Percentiles rank a stretch among this genome's conserved stretches.
Evolutionary conservation across 2,113 vertebrate species (phyloP).

Genomic region (Odocoileus hemionus): DNA sequence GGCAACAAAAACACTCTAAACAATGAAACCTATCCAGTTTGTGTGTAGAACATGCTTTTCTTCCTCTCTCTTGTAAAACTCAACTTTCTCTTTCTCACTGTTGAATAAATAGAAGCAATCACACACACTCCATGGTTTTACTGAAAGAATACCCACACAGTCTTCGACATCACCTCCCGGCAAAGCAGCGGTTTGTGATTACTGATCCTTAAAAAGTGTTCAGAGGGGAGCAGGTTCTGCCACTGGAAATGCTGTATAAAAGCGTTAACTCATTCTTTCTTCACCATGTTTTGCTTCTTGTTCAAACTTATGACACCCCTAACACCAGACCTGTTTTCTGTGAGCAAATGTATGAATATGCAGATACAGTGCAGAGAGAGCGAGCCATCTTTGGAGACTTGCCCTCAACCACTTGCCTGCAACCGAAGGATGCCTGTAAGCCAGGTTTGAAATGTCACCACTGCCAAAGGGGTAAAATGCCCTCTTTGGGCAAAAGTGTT

Average conservation of each 20-base stretch:
- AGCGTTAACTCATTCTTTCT: not conserved
- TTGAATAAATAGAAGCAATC: not conserved
- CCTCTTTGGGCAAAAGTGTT: not conserved
- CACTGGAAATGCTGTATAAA: not conserved
- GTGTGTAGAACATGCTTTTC: not conserved
- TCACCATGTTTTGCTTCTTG: not conserved
- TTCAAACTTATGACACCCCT: not conserved
- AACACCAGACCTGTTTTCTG: rapidly evolving
- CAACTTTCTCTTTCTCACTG: not conserved
- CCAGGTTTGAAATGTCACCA: not conserved
- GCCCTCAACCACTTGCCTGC: not conserved
- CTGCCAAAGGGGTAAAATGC: not conserved
- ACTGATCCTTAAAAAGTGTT: not conserved
- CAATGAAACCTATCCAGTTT: not conserved
- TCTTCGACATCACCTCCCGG: not conserved
- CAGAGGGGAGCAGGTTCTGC: not conserved
- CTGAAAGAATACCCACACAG: not conserved
- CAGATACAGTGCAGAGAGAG: not conserved
- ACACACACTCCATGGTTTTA: not conserved
- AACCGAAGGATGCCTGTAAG: not conserved
- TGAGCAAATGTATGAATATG: not conserved
- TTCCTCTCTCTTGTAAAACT: not conserved
- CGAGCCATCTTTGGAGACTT: not conserved
- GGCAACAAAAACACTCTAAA: slow-evolving; percentile 19
- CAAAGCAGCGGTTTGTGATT: not conserved